A percentile compares a stretch with the other conserved stretches of the same genome.
Conservation (phyloP, 2,888 invertebrate species). For the Himalopsyche anomala region DNA sequence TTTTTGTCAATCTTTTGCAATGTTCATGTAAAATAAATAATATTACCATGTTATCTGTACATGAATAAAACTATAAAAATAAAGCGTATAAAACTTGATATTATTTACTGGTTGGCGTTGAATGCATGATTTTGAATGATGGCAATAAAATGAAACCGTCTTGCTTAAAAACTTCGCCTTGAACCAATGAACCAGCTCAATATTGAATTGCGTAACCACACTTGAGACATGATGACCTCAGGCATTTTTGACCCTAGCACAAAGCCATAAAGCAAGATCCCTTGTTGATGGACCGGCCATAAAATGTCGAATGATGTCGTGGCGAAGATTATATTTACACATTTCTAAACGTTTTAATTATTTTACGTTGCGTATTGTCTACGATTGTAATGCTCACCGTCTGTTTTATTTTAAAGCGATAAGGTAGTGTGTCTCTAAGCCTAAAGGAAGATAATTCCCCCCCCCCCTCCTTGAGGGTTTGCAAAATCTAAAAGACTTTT, state of each 20-base stretch:
- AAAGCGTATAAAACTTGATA: not conserved
- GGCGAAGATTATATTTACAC: not conserved
- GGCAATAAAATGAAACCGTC: constrained; percentile 13
- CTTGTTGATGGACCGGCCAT: not conserved
- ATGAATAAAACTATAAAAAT: no score
- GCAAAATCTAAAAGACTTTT: no score
- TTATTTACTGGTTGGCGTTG: not conserved
- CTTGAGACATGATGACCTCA: constrained; percentile 19
- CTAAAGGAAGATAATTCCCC: no score
- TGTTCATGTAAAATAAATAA: no score
- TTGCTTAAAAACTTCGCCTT: not conserved
- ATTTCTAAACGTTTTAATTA: not conserved
- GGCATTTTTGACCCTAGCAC: constrained; percentile 23
- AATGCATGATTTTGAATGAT: constrained; percentile 28
- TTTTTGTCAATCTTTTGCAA: no score
- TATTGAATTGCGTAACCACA: constrained; percentile 6
- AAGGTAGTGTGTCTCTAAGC: no score
- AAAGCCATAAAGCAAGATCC: not conserved
- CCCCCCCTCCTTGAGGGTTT: no score
- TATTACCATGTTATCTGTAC: no score
- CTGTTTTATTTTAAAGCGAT: no score
- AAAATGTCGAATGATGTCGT: not conserved
- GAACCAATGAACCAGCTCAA: constrained; percentile 31
- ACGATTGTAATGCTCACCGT: no score
- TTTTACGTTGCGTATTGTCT: no score